Conservation (phyloP, 2,113 vertebrate species). For the Pipra filicauda region DNA sequence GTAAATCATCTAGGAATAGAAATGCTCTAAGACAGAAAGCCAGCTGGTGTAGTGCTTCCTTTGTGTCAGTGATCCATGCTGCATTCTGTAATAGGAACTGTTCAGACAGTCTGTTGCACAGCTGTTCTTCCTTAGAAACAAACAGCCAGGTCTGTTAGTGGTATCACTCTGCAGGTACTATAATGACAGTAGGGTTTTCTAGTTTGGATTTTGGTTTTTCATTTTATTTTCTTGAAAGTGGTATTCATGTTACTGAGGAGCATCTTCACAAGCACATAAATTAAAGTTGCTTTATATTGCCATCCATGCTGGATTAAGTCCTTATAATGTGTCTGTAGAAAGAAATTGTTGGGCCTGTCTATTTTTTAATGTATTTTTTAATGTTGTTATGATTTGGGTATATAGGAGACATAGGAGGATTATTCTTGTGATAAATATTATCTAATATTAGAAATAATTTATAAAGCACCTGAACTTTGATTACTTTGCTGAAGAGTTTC, state of each 20-base stretch:
- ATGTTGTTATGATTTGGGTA: background rate
- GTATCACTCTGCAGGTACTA: conserved; percentile 77
- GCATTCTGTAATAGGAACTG: conserved; percentile 72
- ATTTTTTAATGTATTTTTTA: background rate
- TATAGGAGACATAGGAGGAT: background rate
- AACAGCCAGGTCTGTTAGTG: conserved; percentile 78
- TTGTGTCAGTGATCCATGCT: conserved; percentile 73
- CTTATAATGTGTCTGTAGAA: background rate
- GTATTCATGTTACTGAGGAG: background rate
- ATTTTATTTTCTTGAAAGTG: background rate
- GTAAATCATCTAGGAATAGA: conserved; percentile 83
- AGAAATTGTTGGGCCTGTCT: background rate
- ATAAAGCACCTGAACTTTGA: background rate
- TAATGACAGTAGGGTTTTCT: conserved; percentile 53
- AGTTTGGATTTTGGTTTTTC: background rate
- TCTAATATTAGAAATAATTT: background rate
- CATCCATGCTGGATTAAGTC: background rate
- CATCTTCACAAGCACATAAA: background rate
- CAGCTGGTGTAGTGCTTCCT: conserved; percentile 78
- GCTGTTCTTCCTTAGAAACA: conserved; percentile 83
- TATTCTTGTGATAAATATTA: background rate
- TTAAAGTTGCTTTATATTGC: background rate
- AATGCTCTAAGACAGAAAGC: conserved; percentile 69
- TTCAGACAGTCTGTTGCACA: conserved; percentile 82
- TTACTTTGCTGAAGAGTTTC: background rate